phyloP scores from a whole-genome alignment of 2,888 invertebrate genomes.

The Polyploca ridens region DNA sequence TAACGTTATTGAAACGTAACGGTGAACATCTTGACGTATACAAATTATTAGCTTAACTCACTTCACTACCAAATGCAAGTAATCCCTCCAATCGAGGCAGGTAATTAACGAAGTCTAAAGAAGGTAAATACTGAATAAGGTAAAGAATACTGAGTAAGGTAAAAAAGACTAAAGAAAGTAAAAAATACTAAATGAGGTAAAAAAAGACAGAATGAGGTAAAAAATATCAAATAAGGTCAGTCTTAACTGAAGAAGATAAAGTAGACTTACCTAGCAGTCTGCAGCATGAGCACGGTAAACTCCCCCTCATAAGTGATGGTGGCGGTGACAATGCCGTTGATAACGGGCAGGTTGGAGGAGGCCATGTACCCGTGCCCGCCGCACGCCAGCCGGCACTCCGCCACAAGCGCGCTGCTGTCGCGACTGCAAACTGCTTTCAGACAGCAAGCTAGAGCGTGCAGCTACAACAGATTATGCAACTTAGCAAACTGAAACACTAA shows the following conservation, averaged over 20 bases:
- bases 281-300: constrained; percentile 95
- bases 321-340: constrained; percentile 92
- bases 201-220: too few species aligned
- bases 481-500: not conserved
- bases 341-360: constrained; percentile 92
- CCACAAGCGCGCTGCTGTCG: constrained; percentile 89
- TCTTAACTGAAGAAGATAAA: constrained; percentile 32
- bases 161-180: too few species aligned
- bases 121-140: too few species aligned
- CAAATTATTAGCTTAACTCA: too few species aligned
- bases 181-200: too few species aligned
- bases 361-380: constrained; percentile 97
- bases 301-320: constrained; percentile 97
- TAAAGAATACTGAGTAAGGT: too few species aligned
- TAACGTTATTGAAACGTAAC: too few species aligned
- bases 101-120: too few species aligned
- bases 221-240: too few species aligned
- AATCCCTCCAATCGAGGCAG: too few species aligned
- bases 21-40: too few species aligned
- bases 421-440: constrained; percentile 93
- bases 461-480: constrained; percentile 67
- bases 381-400: constrained; percentile 92
- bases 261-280: constrained; percentile 88
- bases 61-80: too few species aligned
- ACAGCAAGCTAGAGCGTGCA: constrained; percentile 95